These are phyloP conservation scores for Ophiothrix spiculata DNA, from an alignment of 35 echinoderm and acorn worm species.

Conservation along the genomic window DNA sequence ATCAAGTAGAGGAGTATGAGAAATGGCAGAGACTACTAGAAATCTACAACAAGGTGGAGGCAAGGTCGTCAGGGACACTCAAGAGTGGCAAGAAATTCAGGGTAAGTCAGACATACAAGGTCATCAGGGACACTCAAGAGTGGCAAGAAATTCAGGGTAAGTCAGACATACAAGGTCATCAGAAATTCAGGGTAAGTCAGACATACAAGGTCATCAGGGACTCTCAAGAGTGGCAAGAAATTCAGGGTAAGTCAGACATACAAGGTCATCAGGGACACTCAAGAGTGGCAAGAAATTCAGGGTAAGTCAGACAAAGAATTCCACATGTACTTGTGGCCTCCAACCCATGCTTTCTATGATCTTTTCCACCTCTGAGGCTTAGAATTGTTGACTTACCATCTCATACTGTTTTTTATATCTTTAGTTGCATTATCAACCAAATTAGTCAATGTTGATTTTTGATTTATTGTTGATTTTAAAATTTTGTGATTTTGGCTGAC, in stretches of 20 bases:
- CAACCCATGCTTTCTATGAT: no score
- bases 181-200: background rate
- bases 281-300: no score
- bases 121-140: conserved; percentile 78
- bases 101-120: conserved; percentile 28
- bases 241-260: conserved; percentile 90
- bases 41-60: conserved; percentile 96
- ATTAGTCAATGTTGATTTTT: no score
- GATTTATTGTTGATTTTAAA: no score
- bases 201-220: conserved; percentile 66
- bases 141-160: conserved; percentile 98
- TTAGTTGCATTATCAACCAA: no score
- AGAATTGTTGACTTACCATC: no score
- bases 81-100: conserved; percentile 98
- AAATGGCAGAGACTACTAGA: conserved; percentile 68
- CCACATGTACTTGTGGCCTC: no score
- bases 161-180: background rate
- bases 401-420: no score
- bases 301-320: no score
- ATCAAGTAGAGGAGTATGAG: conserved; percentile 78
- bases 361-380: no score
- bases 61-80: conserved; percentile 67
- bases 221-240: conserved; percentile 88
- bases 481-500: no score
- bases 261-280: no score